Percentiles rank a stretch among this genome's conserved stretches.
Evolutionary conservation across 1,140 invertebrate species (phyloP).

Genomic region (Philotrypesis tridentata): DNA sequence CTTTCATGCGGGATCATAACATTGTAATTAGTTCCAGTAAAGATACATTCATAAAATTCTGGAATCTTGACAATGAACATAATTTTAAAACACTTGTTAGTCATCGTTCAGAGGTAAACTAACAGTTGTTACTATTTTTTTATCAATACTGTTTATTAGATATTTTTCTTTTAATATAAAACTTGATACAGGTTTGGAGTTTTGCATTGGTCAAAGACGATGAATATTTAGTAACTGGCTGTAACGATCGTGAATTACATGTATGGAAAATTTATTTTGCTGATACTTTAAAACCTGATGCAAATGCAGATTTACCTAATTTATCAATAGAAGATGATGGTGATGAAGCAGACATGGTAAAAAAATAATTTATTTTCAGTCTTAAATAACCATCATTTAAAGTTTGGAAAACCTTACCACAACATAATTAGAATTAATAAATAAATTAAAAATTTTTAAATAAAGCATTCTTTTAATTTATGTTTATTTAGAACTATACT

Average conservation of each 20-base stretch:
- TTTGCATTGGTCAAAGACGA: slow-evolving; percentile 87
- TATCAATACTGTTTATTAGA: neutral
- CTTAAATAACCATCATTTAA: no score
- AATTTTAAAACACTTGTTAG: slow-evolving; percentile 95
- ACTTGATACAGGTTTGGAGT: slow-evolving; percentile 84
- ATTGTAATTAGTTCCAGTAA: slow-evolving; percentile 92
- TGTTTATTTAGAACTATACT: slow-evolving; percentile 72
- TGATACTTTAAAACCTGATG: slow-evolving; percentile 62
- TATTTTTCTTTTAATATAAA: neutral
- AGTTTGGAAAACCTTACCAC: neutral
- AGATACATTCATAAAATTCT: slow-evolving; percentile 97
- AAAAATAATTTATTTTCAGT: slow-evolving; percentile 34
- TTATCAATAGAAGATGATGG: slow-evolving; percentile 74
- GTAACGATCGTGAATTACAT: slow-evolving; percentile 86
- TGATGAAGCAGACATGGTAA: slow-evolving; percentile 75
- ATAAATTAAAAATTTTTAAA: neutral
- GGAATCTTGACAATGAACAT: slow-evolving; percentile 95
- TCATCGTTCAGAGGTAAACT: slow-evolving; percentile 82
- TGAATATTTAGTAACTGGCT: slow-evolving; percentile 89
- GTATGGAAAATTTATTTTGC: slow-evolving; percentile 82
- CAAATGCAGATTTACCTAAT: slow-evolving; percentile 69
- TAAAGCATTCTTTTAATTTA: slow-evolving; percentile 4
- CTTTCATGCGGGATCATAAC: slow-evolving; percentile 86
- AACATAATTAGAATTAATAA: neutral
- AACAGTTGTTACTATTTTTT: neutral